Conservation (phyloP, 2,888 invertebrate species). For the Anagyrus pseudococci region DNA sequence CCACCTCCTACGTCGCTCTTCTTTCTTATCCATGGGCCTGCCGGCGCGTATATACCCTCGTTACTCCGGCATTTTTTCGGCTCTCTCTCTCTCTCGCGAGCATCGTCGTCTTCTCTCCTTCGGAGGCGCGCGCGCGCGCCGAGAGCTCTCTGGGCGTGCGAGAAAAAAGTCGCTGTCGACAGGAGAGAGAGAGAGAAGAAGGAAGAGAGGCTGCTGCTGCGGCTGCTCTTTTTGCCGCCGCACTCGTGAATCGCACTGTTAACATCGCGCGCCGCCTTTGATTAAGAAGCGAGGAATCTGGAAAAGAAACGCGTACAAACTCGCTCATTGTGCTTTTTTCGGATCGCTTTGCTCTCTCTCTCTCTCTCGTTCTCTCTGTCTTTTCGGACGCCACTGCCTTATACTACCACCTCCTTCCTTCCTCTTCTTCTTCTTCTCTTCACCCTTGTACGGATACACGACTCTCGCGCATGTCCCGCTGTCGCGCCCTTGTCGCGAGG, state of each 20-base stretch:
- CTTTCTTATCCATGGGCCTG: no score
- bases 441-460: no score
- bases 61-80: conserved; percentile 16
- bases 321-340: conserved; percentile 44
- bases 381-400: no score
- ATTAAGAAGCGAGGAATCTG: conserved; percentile 46
- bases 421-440: no score
- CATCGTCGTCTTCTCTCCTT: conserved; percentile 8
- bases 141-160: conserved; percentile 1
- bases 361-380: no score
- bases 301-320: conserved; percentile 45
- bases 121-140: conserved; percentile 12
- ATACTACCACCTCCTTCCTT: no score
- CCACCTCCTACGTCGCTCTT: neutral
- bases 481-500: no score
- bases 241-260: conserved; percentile 42
- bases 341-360: conserved; percentile 39
- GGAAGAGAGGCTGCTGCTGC: neutral
- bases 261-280: conserved; percentile 46
- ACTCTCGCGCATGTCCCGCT: no score
- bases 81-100: conserved; percentile 11
- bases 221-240: conserved; percentile 38
- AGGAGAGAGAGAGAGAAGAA: conserved; percentile 9
- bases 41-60: conserved; percentile 7
- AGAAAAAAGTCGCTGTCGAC: conserved; percentile 21